A percentile compares a stretch with the other conserved stretches of the same genome.
Conservation (phyloP, 2,113 vertebrate genomes). For the Amblyopsis rosae region DNA sequence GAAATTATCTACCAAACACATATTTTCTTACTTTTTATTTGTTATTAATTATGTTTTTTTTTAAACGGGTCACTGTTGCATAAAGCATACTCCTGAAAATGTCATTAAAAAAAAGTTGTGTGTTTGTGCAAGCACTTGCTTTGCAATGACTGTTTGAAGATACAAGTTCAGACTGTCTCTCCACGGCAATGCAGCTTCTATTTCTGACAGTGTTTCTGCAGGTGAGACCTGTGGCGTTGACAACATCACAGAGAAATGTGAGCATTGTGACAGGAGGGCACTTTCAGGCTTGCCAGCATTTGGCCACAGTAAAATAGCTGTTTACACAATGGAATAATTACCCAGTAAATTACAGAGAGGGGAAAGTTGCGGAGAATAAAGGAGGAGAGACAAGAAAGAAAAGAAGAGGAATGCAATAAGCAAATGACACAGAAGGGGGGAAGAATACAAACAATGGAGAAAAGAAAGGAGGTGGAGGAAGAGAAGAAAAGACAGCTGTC, state of each 20-base stretch:
- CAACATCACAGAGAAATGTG: conserved; percentile 27
- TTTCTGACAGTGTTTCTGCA: conserved; percentile 36
- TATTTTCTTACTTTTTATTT: too few relatives aligned
- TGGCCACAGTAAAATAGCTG: conserved; percentile 58
- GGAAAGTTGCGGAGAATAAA: not conserved
- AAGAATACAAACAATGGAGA: conserved; percentile 6
- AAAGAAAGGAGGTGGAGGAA: not conserved
- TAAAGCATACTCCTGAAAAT: too few relatives aligned
- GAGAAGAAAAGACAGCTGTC: not conserved
- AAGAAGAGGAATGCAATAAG: not conserved
- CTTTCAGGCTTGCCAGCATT: conserved; percentile 43
- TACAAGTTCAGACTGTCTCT: conserved; percentile 9
- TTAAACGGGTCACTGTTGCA: too few relatives aligned
- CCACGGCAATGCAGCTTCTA: conserved; percentile 21
- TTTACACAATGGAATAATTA: conserved; percentile 72
- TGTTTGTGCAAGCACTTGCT: not conserved
- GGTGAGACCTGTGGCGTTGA: conserved; percentile 35
- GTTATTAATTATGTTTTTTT: too few relatives aligned
- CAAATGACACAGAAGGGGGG: not conserved
- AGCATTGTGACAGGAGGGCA: conserved; percentile 40
- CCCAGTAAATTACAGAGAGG: conserved; percentile 39
- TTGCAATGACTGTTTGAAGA: not conserved
- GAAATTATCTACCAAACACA: too few relatives aligned
- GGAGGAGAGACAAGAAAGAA: not conserved
- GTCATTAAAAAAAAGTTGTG: not conserved